These are phyloP conservation scores for Corella eumyota DNA, from an alignment of 23 tunicate genomes.

Conservation along the genomic window DNA sequence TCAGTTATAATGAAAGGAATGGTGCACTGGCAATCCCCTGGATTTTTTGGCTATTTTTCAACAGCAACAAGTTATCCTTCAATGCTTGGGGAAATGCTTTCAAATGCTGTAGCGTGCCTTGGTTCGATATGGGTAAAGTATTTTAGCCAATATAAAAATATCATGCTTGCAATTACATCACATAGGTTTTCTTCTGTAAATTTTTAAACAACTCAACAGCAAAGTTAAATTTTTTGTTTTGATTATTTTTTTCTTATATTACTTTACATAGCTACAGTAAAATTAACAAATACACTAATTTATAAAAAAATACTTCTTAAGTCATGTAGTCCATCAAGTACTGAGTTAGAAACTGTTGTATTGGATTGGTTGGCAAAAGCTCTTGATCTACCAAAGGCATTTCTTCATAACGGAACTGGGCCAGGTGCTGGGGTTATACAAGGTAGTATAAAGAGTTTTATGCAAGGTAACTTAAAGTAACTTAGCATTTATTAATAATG, in stretches of 20 bases:
- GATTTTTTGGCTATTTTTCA: constrained; percentile 57
- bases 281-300: too few species aligned
- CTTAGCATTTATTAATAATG: background rate
- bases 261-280: too few species aligned
- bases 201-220: background rate
- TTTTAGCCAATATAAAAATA: too few species aligned
- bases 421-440: constrained; percentile 84
- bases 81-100: constrained; percentile 60
- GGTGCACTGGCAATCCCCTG: constrained; percentile 69
- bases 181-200: constrained; percentile 84
- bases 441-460: constrained; percentile 18
- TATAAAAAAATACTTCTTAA: background rate
- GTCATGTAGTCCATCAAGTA: constrained; percentile 58
- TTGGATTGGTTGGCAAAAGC: constrained; percentile 93
- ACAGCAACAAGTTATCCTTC: constrained; percentile 54
- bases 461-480: background rate
- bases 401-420: constrained; percentile 48
- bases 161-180: too few species aligned
- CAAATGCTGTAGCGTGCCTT: constrained; percentile 14
- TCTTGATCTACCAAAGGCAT: constrained; percentile 45
- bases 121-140: too few species aligned
- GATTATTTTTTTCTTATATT: too few species aligned
- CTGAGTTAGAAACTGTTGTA: constrained; percentile 77
- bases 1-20: constrained; percentile 52
- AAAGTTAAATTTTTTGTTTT: too few species aligned